phyloP scores from a whole-genome alignment of 2,888 invertebrate genomes.

The Epirrhoe alternata region DNA sequence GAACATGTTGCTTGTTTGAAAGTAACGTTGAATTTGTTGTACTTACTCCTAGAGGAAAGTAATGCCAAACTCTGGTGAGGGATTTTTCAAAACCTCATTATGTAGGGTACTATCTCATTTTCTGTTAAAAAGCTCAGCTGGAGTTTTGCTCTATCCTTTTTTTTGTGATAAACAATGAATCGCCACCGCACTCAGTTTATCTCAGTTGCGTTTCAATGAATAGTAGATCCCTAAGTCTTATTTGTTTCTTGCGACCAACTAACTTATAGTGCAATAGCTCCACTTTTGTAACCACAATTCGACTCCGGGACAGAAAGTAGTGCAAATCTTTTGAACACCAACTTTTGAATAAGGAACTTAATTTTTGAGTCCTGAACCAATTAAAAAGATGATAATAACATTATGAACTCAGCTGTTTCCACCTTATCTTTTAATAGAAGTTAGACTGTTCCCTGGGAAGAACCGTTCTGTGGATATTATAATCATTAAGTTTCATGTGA shows the following conservation, averaged over 20 bases:
- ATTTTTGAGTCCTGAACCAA: not conserved
- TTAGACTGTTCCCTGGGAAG: slow-evolving; percentile 24
- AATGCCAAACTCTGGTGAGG: too few relatives aligned
- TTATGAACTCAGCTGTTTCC: slow-evolving; percentile 18
- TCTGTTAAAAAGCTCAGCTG: too few relatives aligned
- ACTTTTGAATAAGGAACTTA: slow-evolving; percentile 1
- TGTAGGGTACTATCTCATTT: too few relatives aligned
- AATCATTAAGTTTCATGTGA: slow-evolving; percentile 38
- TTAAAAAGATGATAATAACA: slow-evolving; percentile 2
- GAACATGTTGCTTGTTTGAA: slow-evolving; percentile 19
- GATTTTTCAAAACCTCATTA: too few relatives aligned
- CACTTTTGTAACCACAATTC: not conserved
- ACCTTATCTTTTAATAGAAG: slow-evolving; percentile 29
- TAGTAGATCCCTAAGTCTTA: too few relatives aligned
- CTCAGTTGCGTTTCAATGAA: too few relatives aligned
- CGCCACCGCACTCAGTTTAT: too few relatives aligned
- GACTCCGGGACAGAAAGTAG: not conserved
- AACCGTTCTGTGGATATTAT: slow-evolving; percentile 34
- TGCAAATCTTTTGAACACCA: not conserved
- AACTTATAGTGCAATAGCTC: too few relatives aligned
- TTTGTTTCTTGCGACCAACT: too few relatives aligned
- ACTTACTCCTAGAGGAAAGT: not conserved
- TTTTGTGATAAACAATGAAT: too few relatives aligned
- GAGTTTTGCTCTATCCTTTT: too few relatives aligned
- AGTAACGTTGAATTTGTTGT: not conserved